A percentile compares a stretch with the other conserved stretches of the same genome.
These are phyloP conservation scores for Zaprionus nigranus DNA, from an alignment of 1,140 invertebrate genomes.

Conservation along the genomic window DNA sequence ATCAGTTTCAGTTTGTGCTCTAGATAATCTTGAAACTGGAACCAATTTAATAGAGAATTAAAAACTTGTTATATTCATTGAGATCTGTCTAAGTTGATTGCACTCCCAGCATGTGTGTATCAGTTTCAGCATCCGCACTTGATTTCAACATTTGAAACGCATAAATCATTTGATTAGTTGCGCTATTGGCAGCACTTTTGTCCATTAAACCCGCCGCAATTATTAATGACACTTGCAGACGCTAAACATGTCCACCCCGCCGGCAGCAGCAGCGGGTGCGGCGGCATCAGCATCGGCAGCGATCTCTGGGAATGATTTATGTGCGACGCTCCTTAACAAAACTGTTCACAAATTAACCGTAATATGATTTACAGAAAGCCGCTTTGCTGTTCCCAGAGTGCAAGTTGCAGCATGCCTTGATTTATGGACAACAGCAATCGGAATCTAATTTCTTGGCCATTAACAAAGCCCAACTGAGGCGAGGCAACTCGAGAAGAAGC, in stretches of 20 bases:
- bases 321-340: conserved; percentile 62
- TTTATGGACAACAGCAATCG: conserved; percentile 77
- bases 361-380: conserved; percentile 68
- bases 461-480: conserved; percentile 58
- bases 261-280: not conserved
- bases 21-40: not conserved
- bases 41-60: too few species aligned
- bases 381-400: conserved; percentile 45
- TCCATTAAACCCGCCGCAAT: conserved; percentile 43
- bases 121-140: conserved; percentile 13
- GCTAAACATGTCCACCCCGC: conserved; percentile 57
- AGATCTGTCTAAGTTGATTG: not conserved
- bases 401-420: conserved; percentile 56
- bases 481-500: conserved; percentile 14
- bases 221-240: conserved; percentile 67
- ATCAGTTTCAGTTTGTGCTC: conserved; percentile 1
- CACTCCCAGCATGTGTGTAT: not conserved
- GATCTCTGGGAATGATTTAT: conserved; percentile 68
- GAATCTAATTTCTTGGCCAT: conserved; percentile 82
- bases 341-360: conserved; percentile 82
- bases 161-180: conserved; percentile 60
- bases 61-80: not conserved
- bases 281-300: not conserved
- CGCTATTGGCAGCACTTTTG: conserved; percentile 27
- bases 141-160: conserved; percentile 13